Evolutionary conservation across 64 coral and sea anemone species (phyloP).

Genomic region (Astreopora myriophthalma): DNA sequence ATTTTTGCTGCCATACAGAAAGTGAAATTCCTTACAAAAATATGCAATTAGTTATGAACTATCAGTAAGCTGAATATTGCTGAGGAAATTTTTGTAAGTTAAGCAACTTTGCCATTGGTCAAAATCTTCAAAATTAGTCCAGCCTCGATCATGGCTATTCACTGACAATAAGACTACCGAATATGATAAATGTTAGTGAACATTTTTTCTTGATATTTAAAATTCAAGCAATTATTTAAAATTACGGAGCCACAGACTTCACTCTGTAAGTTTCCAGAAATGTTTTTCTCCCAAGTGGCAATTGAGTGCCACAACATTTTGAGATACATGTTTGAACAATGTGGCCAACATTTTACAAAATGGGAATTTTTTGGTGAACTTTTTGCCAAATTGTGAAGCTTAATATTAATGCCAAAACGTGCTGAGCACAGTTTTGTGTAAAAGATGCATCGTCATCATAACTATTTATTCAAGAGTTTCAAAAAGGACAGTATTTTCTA

Average conservation of each 20-base stretch:
- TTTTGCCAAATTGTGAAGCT: slow-evolving; percentile 7
- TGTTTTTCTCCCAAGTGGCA: not conserved
- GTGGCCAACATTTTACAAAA: not conserved
- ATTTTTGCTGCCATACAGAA: not conserved
- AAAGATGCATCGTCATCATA: not conserved
- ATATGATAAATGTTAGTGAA: slow-evolving; percentile 13
- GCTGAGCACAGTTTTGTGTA: slow-evolving; percentile 5
- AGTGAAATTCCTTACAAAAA: slow-evolving; percentile 24
- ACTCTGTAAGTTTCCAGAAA: not conserved
- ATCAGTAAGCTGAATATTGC: not conserved
- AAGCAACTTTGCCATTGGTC: not conserved
- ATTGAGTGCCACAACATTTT: slow-evolving; percentile 17
- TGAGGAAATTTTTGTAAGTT: no score
- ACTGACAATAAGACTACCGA: not conserved
- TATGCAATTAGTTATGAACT: not conserved
- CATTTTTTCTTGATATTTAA: not conserved
- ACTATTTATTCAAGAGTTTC: slow-evolving; percentile 26
- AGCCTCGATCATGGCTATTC: not conserved
- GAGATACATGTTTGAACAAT: not conserved
- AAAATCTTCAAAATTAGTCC: not conserved
- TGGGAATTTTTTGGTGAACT: slow-evolving; percentile 15
- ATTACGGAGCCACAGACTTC: not conserved
- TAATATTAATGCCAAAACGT: not conserved
- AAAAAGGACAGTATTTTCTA: slow-evolving; percentile 35
- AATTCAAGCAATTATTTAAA: not conserved